phyloP scores from a whole-genome alignment of 2,888 invertebrate species.

The Drosophila nigricruria region DNA sequence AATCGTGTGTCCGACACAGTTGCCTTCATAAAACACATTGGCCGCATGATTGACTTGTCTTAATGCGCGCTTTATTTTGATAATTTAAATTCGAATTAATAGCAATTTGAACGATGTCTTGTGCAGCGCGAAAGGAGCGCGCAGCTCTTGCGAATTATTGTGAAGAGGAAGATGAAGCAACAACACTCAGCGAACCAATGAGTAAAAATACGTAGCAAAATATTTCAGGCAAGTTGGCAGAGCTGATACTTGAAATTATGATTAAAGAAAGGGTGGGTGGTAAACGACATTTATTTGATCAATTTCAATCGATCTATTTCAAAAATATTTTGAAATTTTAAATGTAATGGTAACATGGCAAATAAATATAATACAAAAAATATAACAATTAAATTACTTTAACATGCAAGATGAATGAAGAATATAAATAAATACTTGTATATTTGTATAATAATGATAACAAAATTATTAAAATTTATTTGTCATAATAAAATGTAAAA shows the following conservation, averaged over 20 bases:
- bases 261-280: neutral
- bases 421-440: neutral
- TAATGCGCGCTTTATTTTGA: slow-evolving; percentile 14
- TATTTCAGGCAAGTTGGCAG: slow-evolving; percentile 32
- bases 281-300: neutral
- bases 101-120: slow-evolving; percentile 52
- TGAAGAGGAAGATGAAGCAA: slow-evolving; percentile 66
- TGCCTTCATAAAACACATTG: slow-evolving; percentile 28
- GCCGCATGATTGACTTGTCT: slow-evolving; percentile 11
- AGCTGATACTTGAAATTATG: neutral
- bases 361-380: too few species aligned
- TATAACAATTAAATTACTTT: neutral
- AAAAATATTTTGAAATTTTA: too few species aligned
- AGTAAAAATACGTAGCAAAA: slow-evolving; percentile 23
- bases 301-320: slow-evolving; percentile 2
- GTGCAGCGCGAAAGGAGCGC: slow-evolving; percentile 65
- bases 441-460: neutral
- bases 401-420: neutral
- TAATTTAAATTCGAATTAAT: slow-evolving; percentile 39
- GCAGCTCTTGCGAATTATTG: slow-evolving; percentile 72
- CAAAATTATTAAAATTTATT: neutral
- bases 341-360: neutral
- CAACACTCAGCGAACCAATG: slow-evolving; percentile 54
- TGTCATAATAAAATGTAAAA: neutral
- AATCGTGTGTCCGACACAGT: slow-evolving; percentile 26